Conservation (phyloP, 1,140 invertebrate species). For the Diuraphis noxia region DNA sequence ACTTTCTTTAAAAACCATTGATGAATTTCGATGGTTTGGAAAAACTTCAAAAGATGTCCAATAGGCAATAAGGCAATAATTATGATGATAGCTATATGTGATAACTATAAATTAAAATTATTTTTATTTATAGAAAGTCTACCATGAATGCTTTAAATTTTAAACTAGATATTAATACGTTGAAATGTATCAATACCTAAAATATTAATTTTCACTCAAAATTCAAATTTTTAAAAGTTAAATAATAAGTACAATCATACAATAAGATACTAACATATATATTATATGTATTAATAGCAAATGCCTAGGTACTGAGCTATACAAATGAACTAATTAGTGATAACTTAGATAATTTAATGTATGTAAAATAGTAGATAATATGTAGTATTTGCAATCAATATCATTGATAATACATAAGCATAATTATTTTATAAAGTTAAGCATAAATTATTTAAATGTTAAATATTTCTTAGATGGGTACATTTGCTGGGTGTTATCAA, state of each 20-base stretch:
- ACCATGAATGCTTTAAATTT: no score
- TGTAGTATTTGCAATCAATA: not conserved
- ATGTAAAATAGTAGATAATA: not conserved
- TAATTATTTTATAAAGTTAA: not conserved
- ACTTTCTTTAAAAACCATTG: not conserved
- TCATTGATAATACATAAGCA: not conserved
- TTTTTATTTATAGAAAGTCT: no score
- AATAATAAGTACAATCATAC: not conserved
- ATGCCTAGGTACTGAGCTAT: not conserved
- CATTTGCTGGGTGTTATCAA: no score
- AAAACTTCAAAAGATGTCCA: not conserved
- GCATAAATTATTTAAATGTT: not conserved
- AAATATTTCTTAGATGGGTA: no score
- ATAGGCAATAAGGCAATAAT: not conserved
- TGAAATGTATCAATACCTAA: not conserved
- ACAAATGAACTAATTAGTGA: not conserved
- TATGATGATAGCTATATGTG: no score
- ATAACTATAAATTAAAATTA: no score
- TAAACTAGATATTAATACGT: no score
- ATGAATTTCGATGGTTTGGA: not conserved
- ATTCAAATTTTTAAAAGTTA: not conserved
- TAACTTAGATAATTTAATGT: no score
- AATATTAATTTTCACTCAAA: not conserved
- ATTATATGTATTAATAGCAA: not conserved
- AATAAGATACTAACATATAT: no score